A percentile compares a stretch with the other conserved stretches of the same genome.
Evolutionary conservation across 2,113 vertebrate genomes (phyloP).

Genomic region (Tychaedon coryphoeus): DNA sequence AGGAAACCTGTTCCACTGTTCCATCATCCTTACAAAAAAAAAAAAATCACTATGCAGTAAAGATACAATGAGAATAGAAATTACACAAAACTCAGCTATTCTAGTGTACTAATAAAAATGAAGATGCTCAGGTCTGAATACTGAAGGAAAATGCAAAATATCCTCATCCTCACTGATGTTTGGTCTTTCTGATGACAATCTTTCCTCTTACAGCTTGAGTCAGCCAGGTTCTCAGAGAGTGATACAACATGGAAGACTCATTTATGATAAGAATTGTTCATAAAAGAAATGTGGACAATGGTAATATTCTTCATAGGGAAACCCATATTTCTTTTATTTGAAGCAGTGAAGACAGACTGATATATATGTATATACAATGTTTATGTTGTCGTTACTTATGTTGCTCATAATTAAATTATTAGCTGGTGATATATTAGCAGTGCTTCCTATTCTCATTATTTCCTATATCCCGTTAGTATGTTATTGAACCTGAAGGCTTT

Average conservation of each 20-base stretch:
- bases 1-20: not conserved
- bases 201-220: not conserved
- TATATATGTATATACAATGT: not conserved
- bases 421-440: not conserved
- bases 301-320: not conserved
- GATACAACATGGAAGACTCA: not conserved
- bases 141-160: not conserved
- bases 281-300: not conserved
- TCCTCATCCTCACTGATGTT: not conserved
- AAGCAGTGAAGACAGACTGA: not conserved
- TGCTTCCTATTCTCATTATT: not conserved
- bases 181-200: not conserved
- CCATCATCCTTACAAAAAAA: not conserved
- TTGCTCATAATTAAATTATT: not conserved
- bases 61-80: not conserved
- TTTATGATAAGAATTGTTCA: not conserved
- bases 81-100: not conserved
- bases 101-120: not conserved
- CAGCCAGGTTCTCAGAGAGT: not conserved
- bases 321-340: not conserved
- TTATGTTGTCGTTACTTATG: not conserved
- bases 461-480: rapidly evolving
- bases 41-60: not conserved
- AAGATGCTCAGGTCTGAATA: not conserved
- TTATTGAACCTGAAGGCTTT: not conserved